Evolutionary conservation across 1,140 invertebrate species (phyloP).

Genomic region (Drosophila ohnishii): DNA sequence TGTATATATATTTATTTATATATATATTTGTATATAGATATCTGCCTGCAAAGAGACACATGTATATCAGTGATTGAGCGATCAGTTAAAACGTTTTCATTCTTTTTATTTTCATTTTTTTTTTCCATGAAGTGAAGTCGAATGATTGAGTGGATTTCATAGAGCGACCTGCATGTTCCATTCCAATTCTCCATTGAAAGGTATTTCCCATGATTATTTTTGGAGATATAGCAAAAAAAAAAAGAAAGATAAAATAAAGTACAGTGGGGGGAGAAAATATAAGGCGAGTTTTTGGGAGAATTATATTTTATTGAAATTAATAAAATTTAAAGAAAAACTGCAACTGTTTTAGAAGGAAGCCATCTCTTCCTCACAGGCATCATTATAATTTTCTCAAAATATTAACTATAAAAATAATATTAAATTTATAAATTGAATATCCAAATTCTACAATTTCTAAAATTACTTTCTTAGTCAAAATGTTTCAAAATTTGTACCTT

Average conservation of each 20-base stretch:
- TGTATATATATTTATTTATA: background rate
- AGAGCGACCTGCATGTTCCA: constrained; percentile 53
- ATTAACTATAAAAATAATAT: background rate
- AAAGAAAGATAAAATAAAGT: constrained; percentile 26
- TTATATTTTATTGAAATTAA: background rate
- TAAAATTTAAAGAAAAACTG: no score
- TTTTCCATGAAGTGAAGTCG: constrained; percentile 53
- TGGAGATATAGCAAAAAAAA: constrained; percentile 50
- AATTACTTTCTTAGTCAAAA: background rate
- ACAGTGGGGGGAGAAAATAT: constrained; percentile 20
- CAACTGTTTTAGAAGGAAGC: no score
- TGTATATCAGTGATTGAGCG: constrained; percentile 77
- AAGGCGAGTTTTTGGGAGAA: background rate
- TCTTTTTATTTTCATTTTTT: constrained; percentile 43
- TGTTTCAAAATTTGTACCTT: background rate
- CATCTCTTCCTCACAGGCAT: no score
- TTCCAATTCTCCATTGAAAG: constrained; percentile 36
- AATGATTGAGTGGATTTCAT: constrained; percentile 77
- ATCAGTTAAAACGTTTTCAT: constrained; percentile 73
- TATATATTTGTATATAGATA: constrained; percentile 13
- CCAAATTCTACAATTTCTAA: background rate
- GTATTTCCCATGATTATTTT: constrained; percentile 59
- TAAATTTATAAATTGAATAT: background rate
- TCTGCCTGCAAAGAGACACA: constrained; percentile 10
- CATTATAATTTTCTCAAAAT: background rate